Conservation (phyloP, 53 echinoderm and acorn worm species). For the Henricia sp. region DNA sequence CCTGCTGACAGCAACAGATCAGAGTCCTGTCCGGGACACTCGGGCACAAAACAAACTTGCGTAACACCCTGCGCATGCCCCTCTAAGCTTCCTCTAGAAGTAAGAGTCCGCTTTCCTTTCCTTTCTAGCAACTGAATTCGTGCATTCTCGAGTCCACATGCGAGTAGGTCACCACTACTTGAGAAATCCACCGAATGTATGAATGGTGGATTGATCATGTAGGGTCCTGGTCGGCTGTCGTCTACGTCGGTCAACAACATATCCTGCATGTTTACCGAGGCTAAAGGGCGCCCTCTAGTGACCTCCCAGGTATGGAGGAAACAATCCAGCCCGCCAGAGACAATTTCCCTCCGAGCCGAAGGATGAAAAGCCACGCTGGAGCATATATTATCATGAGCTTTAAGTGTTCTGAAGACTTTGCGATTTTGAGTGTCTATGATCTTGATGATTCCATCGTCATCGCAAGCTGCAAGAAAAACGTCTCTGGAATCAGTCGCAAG, state of each 20-base stretch:
- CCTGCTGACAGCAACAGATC: slow-evolving; percentile 62
- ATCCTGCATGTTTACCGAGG: slow-evolving; percentile 54
- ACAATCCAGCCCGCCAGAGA: slow-evolving; percentile 61
- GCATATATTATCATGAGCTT: slow-evolving; percentile 62
- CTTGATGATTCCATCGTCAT: slow-evolving; percentile 59
- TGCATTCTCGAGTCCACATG: slow-evolving; percentile 65
- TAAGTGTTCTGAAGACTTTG: slow-evolving; percentile 58
- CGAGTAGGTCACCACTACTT: slow-evolving; percentile 18
- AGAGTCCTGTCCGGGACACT: not conserved
- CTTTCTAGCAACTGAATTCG: slow-evolving; percentile 59
- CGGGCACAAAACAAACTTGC: slow-evolving; percentile 48
- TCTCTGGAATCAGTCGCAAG: slow-evolving; percentile 55
- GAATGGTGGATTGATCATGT: slow-evolving; percentile 69
- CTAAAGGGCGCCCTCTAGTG: slow-evolving; percentile 28
- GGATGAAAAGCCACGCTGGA: slow-evolving; percentile 59
- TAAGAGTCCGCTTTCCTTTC: slow-evolving; percentile 23
- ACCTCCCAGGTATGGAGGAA: slow-evolving; percentile 60
- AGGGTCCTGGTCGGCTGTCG: slow-evolving; percentile 6
- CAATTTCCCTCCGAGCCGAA: slow-evolving; percentile 43
- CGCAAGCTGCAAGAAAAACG: slow-evolving; percentile 61
- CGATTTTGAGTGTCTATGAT: slow-evolving; percentile 52
- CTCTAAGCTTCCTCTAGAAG: not conserved
- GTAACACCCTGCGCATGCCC: slow-evolving; percentile 71
- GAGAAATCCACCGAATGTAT: slow-evolving; percentile 62
- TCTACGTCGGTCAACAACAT: not conserved